Conservation (phyloP, 2,888 invertebrate species). For the Machimus atricapillus region DNA sequence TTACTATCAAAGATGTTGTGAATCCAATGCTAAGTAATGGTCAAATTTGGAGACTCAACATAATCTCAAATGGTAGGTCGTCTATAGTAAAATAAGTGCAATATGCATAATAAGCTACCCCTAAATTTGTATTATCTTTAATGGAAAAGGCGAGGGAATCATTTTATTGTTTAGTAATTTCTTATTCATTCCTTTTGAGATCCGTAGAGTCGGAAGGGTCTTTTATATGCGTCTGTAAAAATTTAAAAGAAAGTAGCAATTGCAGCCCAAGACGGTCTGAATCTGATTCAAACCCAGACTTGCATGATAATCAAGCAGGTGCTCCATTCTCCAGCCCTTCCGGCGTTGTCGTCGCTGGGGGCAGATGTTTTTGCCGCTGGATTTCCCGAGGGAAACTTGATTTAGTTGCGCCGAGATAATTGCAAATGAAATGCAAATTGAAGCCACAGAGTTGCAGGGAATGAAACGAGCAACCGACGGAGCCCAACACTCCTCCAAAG, state of each 20-base stretch:
- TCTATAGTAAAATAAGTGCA: not conserved
- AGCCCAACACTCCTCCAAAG: not conserved
- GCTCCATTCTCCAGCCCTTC: not conserved
- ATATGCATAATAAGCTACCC: not conserved
- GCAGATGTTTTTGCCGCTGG: not conserved
- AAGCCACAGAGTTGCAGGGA: not conserved
- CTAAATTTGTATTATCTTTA: not conserved
- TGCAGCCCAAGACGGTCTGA: not conserved
- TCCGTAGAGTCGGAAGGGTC: not conserved
- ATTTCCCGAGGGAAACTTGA: not conserved
- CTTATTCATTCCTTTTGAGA: not conserved
- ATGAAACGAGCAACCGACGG: not conserved
- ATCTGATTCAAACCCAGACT: not conserved
- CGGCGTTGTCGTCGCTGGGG: not conserved
- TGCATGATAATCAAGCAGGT: not conserved
- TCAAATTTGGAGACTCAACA: not conserved
- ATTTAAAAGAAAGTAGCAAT: not conserved
- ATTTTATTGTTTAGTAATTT: not conserved
- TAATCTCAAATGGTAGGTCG: not conserved
- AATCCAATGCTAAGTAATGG: too few relatives aligned
- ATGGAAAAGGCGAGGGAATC: not conserved
- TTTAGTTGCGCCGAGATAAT: not conserved
- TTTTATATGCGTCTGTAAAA: not conserved
- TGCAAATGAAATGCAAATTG: not conserved
- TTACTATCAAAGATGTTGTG: too few relatives aligned